These are phyloP conservation scores for Cheilinus undulatus DNA, from an alignment of 2,113 vertebrate species.

Conservation along the genomic window DNA sequence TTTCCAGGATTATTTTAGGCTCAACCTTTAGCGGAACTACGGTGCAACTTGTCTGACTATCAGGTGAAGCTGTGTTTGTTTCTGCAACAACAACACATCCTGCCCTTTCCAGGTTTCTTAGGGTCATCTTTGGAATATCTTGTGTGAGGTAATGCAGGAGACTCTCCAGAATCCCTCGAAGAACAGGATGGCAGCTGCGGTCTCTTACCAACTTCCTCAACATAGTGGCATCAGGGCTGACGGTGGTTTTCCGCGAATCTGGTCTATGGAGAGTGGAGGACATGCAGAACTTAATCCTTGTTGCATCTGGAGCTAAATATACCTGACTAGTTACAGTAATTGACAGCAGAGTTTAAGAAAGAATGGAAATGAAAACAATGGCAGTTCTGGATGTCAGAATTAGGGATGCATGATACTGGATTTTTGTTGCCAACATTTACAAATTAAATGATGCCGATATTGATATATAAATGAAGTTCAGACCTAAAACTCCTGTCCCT, in stretches of 20 bases:
- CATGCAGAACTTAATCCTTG: constrained; percentile 59
- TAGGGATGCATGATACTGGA: too few species aligned
- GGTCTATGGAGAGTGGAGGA: constrained; percentile 85
- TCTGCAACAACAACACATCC: background rate
- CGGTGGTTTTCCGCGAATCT: constrained; percentile 58
- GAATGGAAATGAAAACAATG: background rate
- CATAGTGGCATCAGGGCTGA: constrained; percentile 67
- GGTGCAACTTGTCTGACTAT: constrained; percentile 16
- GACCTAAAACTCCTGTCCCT: too few species aligned
- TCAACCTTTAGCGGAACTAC: background rate
- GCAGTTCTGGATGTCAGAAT: background rate
- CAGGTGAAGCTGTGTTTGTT: background rate
- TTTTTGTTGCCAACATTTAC: too few species aligned
- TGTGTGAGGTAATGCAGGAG: constrained; percentile 86
- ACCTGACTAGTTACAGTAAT: constrained; percentile 6
- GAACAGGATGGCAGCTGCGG: constrained; percentile 72
- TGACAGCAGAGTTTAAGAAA: constrained; percentile 2
- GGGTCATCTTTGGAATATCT: constrained; percentile 25
- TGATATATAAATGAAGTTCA: too few species aligned
- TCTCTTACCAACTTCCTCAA: constrained; percentile 86
- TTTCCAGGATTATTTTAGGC: background rate
- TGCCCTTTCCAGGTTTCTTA: background rate
- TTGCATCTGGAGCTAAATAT: background rate
- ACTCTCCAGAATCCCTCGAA: constrained; percentile 86
- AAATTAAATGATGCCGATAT: too few species aligned